Conservation (phyloP, 2,888 invertebrate species). For the Stictocephala bisonia region DNA sequence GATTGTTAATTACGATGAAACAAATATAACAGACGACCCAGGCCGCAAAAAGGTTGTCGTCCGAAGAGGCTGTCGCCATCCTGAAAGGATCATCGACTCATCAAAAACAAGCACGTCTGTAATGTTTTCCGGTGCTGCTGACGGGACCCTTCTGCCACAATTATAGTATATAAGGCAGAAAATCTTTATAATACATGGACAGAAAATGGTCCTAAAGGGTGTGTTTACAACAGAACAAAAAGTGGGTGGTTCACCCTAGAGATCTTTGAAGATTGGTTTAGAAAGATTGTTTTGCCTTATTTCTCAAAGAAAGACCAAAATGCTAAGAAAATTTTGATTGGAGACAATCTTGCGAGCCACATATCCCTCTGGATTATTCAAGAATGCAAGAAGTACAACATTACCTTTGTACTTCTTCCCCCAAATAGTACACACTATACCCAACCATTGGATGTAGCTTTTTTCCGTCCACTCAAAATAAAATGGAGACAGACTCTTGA, state of each 20-base stretch:
- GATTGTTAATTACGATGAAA: constrained; percentile 62
- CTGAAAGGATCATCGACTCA: constrained; percentile 26
- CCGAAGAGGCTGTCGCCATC: constrained; percentile 55
- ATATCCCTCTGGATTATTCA: constrained; percentile 54
- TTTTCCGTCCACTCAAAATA: constrained; percentile 58
- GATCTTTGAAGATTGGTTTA: constrained; percentile 61
- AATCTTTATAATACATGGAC: constrained; percentile 61
- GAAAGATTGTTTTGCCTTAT: constrained; percentile 42
- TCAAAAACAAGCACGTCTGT: constrained; percentile 53
- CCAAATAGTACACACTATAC: constrained; percentile 60
- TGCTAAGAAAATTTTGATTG: constrained; percentile 54
- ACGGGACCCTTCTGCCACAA: constrained; percentile 59
- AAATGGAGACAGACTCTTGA: constrained; percentile 54
- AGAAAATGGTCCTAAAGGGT: constrained; percentile 60
- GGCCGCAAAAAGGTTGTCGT: constrained; percentile 57
- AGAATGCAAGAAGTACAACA: constrained; percentile 57
- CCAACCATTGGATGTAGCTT: constrained; percentile 60
- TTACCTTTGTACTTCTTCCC: constrained; percentile 61
- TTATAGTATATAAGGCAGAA: constrained; percentile 61
- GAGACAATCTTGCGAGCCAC: constrained; percentile 61
- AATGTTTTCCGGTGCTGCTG: constrained; percentile 61
- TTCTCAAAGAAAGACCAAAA: constrained; percentile 26
- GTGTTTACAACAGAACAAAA: constrained; percentile 59
- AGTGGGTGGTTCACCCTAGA: constrained; percentile 61
- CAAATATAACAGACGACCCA: constrained; percentile 55